phyloP scores from a whole-genome alignment of 2,888 invertebrate genomes.

The Microchrysa polita region DNA sequence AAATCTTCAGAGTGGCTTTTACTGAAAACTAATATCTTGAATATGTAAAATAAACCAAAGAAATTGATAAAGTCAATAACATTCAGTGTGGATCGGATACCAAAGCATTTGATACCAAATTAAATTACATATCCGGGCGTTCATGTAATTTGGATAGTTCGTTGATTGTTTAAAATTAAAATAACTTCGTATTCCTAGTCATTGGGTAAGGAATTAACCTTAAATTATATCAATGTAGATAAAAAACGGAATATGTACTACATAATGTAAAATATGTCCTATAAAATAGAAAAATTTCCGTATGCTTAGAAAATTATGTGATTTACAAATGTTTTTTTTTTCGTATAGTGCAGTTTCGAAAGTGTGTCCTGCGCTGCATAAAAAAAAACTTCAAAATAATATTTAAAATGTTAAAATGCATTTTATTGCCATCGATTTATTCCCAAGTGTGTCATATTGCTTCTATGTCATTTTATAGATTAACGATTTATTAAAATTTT shows the following conservation, averaged over 20 bases:
- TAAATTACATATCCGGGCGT: too few relatives aligned
- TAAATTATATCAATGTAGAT: too few relatives aligned
- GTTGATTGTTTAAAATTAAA: not conserved
- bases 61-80: conserved; percentile 4
- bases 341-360: too few relatives aligned
- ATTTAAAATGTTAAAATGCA: not conserved
- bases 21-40: not conserved
- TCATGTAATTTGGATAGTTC: not conserved
- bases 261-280: too few relatives aligned
- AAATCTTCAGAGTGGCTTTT: not conserved
- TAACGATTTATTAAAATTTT: not conserved
- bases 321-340: too few relatives aligned
- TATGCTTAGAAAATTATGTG: too few relatives aligned
- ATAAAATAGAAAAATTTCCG: too few relatives aligned
- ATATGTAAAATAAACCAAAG: conserved; percentile 10
- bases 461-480: conserved; percentile 16
- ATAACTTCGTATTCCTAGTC: too few relatives aligned
- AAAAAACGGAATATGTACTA: too few relatives aligned
- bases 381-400: too few relatives aligned
- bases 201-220: too few relatives aligned
- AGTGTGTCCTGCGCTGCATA: too few relatives aligned
- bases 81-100: not conserved
- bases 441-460: conserved; percentile 22
- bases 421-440: conserved; percentile 22
- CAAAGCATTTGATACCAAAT: conserved; percentile 24